Evolutionary conservation across 2,888 invertebrate species (phyloP), one percentile per base, ranked within the genome.

Genomic region (Anarsia innoxiella): DNA sequence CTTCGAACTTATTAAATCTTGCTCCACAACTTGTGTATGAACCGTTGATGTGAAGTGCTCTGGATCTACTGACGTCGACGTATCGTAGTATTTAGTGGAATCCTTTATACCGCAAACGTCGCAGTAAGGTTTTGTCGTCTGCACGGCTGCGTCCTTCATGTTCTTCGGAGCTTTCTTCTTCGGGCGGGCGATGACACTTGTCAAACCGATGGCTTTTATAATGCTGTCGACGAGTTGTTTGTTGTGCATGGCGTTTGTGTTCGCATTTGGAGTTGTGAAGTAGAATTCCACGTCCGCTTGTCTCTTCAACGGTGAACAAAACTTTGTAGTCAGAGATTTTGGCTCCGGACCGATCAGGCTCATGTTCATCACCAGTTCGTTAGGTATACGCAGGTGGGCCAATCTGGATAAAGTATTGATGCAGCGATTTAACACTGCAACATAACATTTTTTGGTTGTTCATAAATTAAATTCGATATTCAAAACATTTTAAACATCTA

Each of bases 381-480:
- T 76, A 2, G 83, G 80, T 39, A 80, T 56, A 30, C 56, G 51
- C 53, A 82, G 59, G 15, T 59, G 63, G 37, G 51, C 49, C 51
- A 83, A 59, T 48, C 64, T 76, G 39, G 37, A 40, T 45, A 82
- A 44, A 42, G 82, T 79, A 55, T 59, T 48, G 51, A 59, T 51
- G 67, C 82, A 82, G 53, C 80, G 80, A 61, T 61, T 64, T 49
- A 83, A 51, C 57, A 82, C 84, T 84, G 84, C 44, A 68, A 78
- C 64, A 19, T 8, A n/a, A n/a, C n/a, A n/a, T n/a, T n/a, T n/a
- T n/a, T n/a, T n/a, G n/a, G n/a, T n/a, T n/a, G n/a, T n/a, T n/a
- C n/a, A n/a, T n/a, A n/a, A n/a, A n/a, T n/a, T n/a, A n/a, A n/a
- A n/a, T n/a, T n/a, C n/a, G n/a, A n/a, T n/a, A n/a, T n/a, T n/a